Evolutionary conservation across 2,797 vertebrate genomes (phyloP).

Genomic region (Gila robusta): DNA sequence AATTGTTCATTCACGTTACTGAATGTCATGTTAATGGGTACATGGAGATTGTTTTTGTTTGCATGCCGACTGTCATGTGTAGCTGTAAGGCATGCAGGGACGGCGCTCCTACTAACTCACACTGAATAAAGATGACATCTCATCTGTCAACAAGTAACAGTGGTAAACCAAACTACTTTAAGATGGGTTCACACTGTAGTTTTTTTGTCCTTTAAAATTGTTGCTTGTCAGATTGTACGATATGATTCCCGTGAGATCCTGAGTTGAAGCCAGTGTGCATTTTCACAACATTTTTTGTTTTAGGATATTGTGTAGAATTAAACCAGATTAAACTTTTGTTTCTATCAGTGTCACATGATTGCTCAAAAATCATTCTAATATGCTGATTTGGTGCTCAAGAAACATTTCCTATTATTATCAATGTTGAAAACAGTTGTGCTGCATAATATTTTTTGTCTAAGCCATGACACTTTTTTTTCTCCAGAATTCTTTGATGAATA

Average conservation of each 20-base stretch:
- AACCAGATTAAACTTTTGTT: not conserved
- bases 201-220: not conserved
- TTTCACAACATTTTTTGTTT: not conserved
- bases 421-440: too few relatives aligned
- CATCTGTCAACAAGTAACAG: conserved; percentile 11
- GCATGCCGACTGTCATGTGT: not conserved
- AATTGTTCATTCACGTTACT: not conserved
- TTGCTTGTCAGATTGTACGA: conserved; percentile 12
- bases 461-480: too few relatives aligned
- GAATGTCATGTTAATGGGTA: not conserved
- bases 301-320: not conserved
- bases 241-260: not conserved
- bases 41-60: conserved; percentile 8
- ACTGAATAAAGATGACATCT: conserved; percentile 31
- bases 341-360: not conserved
- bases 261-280: not conserved
- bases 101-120: not conserved
- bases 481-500: too few relatives aligned
- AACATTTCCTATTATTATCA: too few relatives aligned
- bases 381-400: not conserved
- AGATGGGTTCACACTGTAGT: not conserved
- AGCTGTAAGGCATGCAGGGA: conserved; percentile 12
- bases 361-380: not conserved
- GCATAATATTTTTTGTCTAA: too few relatives aligned
- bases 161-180: conserved; percentile 29